Conservation (phyloP, 1,140 invertebrate species). For the Lycorma delicatula region DNA sequence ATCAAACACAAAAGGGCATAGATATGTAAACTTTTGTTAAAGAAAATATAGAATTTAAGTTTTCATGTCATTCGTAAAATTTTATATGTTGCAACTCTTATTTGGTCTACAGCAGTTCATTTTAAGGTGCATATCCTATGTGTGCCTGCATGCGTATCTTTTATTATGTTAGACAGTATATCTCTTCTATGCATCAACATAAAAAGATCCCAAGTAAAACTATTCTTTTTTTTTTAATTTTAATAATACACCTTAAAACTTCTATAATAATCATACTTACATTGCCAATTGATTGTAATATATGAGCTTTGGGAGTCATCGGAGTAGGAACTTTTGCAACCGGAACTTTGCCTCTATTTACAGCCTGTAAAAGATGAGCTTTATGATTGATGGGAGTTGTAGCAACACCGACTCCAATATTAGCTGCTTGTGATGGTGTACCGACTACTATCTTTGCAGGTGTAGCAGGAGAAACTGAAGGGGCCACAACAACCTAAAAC, state of each 20-base stretch:
- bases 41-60: too few relatives aligned
- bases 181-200: too few relatives aligned
- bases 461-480: conserved; percentile 2
- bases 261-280: conserved; percentile 25
- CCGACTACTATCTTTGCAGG: conserved; percentile 1
- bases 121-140: too few relatives aligned
- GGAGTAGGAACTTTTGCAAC: conserved; percentile 23
- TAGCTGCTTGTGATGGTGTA: neutral
- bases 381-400: conserved; percentile 39
- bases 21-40: too few relatives aligned
- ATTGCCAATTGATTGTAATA: conserved; percentile 26
- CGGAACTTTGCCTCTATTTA: conserved; percentile 24
- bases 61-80: too few relatives aligned
- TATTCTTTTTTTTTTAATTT: too few relatives aligned
- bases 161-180: too few relatives aligned
- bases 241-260: conserved; percentile 1
- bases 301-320: conserved; percentile 28
- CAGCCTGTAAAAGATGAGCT: conserved; percentile 40
- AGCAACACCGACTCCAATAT: neutral
- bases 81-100: too few relatives aligned
- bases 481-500: conserved; percentile 11
- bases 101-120: too few relatives aligned
- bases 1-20: too few relatives aligned
- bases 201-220: too few relatives aligned
- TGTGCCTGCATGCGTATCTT: too few relatives aligned